Evolutionary conservation across 2,888 invertebrate genomes (phyloP), one percentile per base, ranked within the genome.

Genomic region (Ommatoiulus sabulosus): DNA sequence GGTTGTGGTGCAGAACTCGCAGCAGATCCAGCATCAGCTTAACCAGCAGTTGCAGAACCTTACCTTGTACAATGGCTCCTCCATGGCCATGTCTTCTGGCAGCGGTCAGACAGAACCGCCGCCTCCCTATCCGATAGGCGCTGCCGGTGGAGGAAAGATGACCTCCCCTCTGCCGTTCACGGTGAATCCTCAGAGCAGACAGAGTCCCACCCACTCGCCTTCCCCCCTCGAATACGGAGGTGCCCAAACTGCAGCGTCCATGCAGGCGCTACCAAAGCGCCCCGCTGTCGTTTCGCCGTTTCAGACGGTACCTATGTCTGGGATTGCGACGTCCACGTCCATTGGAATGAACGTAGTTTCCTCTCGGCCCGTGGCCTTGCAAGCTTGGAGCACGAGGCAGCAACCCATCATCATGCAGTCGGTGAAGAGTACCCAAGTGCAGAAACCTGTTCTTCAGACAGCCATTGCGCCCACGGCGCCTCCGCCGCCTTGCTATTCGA

Each of bases 331-430:
- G 72, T 87, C 90, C 46, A 46, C 89, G 72, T 52, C 89, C 48
- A 84, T 88, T 15, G 87, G 35, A 89, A 90, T 87, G 89, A 89
- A 87, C 88, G 87, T 86, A 48, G 90, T 84, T 88, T 89, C 88
- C 3, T 87, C 57, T 48, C 89, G 90, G 35, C 91, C 92, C 10
- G 96, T 97, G 90, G 97, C 97, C 4, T 93, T 96, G 89, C 96
- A 96, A 92, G 96, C 97, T 86, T 96, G 97, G 95, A 96, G 96
- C 89, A 96, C 97, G 89, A 94, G 96, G 35, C 97, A 97, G 92
- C 96, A 97, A 87, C 97, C 98, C 8, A 97, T 98, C 90, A 98
- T 98, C 90, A 98, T 98, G 97, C 98, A 98, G 92, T 97, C 97
- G 48, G 98, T 98, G 24, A 97, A 97, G 92, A 97, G 97, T 93